Evolutionary conservation across 2,113 vertebrate species (phyloP).

Genomic region (Casuarius casuarius): DNA sequence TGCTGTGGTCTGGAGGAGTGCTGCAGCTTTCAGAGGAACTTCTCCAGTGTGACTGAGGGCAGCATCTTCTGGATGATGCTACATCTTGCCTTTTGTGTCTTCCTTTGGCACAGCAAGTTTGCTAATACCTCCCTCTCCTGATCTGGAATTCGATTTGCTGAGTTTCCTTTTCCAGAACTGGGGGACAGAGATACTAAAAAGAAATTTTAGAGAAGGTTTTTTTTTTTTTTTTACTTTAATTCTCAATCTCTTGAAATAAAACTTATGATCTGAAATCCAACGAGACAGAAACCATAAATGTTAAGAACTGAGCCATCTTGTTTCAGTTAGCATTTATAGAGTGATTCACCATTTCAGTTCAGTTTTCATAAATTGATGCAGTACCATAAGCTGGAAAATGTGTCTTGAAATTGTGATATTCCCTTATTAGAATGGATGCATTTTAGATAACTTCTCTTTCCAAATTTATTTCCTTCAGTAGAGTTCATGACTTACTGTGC

Average conservation of each 20-base stretch:
- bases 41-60: neutral
- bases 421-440: neutral
- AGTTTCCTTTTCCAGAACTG: conserved; percentile 65
- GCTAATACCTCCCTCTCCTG: conserved; percentile 65
- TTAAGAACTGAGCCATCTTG: conserved; percentile 21
- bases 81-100: conserved; percentile 60
- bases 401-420: conserved; percentile 21
- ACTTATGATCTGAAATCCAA: conserved; percentile 74
- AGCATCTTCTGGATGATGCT: neutral
- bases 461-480: neutral
- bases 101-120: conserved; percentile 53
- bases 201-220: conserved; percentile 46
- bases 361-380: conserved; percentile 28
- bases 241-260: conserved; percentile 74
- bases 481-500: conserved; percentile 32
- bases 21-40: neutral
- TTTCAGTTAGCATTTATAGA: conserved; percentile 40
- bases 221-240: conserved; percentile 29
- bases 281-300: conserved; percentile 22
- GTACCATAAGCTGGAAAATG: neutral
- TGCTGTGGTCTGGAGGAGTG: neutral
- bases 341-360: conserved; percentile 7
- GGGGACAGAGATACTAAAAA: conserved; percentile 14
- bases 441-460: neutral
- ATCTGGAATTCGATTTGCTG: conserved; percentile 60